Conservation (phyloP, 2,113 vertebrate species). For the Beaufortia kweichowensis region DNA sequence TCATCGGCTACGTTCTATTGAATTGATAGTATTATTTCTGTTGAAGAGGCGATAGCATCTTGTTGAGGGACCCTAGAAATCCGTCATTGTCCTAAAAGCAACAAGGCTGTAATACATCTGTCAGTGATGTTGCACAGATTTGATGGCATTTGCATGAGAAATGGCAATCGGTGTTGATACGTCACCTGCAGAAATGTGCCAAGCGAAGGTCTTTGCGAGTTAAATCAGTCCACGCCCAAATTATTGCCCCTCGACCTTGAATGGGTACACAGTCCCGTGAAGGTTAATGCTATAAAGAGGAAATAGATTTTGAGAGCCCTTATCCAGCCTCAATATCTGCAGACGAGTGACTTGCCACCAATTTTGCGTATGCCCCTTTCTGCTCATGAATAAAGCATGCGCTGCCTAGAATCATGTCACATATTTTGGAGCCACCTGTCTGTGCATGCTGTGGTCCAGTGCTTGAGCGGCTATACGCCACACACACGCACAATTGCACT, state of each 20-base stretch:
- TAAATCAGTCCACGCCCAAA: slow-evolving; percentile 63
- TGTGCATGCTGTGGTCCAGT: slow-evolving; percentile 50
- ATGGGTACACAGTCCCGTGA: slow-evolving; percentile 61
- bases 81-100: slow-evolving; percentile 8
- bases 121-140: slow-evolving; percentile 12
- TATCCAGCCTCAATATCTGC: slow-evolving; percentile 60
- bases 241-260: slow-evolving; percentile 71
- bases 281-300: slow-evolving; percentile 69
- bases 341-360: slow-evolving; percentile 56
- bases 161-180: slow-evolving; percentile 27
- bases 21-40: not conserved
- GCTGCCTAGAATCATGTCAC: slow-evolving; percentile 57
- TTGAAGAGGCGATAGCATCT: slow-evolving; percentile 11
- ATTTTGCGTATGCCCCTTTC: slow-evolving; percentile 48
- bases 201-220: slow-evolving; percentile 62
- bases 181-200: slow-evolving; percentile 40
- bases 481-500: not conserved
- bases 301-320: slow-evolving; percentile 65
- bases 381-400: slow-evolving; percentile 71
- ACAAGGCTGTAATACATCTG: slow-evolving; percentile 32
- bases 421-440: slow-evolving; percentile 68
- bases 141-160: slow-evolving; percentile 33
- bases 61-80: not conserved
- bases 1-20: not conserved
- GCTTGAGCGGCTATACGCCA: slow-evolving; percentile 13